Base-by-base conservation (phyloP, 2,113 vertebrate genomes). In the Chionodraco myersi region DNA sequence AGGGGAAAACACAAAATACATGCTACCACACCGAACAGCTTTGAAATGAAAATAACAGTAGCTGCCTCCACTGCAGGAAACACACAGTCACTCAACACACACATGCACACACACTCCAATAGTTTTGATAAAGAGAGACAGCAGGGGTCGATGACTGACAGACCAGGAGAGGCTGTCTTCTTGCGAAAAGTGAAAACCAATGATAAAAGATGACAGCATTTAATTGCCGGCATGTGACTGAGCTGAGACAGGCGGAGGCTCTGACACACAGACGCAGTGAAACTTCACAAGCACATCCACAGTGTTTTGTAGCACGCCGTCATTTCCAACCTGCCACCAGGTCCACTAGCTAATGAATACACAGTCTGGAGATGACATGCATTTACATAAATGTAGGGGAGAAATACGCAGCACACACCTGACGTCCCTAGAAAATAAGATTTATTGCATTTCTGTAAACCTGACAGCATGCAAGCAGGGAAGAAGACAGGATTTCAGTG, bases 171-270 rank as follows among this genome's bases (percentile, higher is more conserved):
- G 74, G 30, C 48, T 57, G 74, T 30, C 41, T 8, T 62, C 67
- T 57, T 52, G 21, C 48, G 30, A 78, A 79, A 86, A 85, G 21
- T 74, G 70, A 88, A 70, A 21, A 23, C 41, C 15, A 45, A 80
- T 49, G 77, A 87, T 90, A 85, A 85, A 82, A 68, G 75, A 83
- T 81, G 79, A 85, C 89, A 88, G 70, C 21, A 67, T 86, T 89
- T 90, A 83, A 91, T 89, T 89, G 68, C 60, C 75, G 57, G 30
- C 44, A 18, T 48, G 69, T 84, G 67, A 79, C 63, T 48, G 69
- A 89, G 86, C 66, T 4, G 56, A 75, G 71, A 84, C 76, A 70
- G 61, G 63, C 51, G 11, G 45, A 57, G 12, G 14, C 54, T 36
- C 49, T 8, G 16, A 54, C 61, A 57, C 41, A 75, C 62, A 53